Percentiles rank a stretch among this genome's conserved stretches.
phyloP scores from a whole-genome alignment of 2,888 invertebrate species.

The Eudasyphora cyanicolor region DNA sequence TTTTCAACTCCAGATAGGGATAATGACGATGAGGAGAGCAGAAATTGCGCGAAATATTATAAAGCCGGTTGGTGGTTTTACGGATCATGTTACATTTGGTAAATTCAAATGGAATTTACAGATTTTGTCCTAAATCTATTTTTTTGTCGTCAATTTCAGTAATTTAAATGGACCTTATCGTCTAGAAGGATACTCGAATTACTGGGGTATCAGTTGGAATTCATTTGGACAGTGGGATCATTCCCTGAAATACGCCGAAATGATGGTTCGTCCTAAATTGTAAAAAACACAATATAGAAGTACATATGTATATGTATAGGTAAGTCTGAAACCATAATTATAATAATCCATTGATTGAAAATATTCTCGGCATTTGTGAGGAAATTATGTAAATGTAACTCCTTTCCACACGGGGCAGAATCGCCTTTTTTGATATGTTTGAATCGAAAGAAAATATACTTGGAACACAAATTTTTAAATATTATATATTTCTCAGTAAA shows the following conservation, averaged over 20 bases:
- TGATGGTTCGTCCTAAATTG: not conserved
- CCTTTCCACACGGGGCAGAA: no score
- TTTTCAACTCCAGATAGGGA: not conserved
- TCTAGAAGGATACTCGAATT: not conserved
- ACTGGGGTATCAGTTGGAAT: not conserved
- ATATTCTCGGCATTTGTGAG: no score
- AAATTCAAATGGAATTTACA: not conserved
- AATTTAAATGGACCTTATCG: constrained; percentile 4
- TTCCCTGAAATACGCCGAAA: constrained; percentile 17
- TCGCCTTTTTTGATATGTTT: no score
- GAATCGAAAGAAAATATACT: no score
- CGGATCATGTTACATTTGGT: not conserved
- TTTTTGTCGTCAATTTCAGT: not conserved
- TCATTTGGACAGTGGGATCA: not conserved
- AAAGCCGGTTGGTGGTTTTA: constrained; percentile 7
- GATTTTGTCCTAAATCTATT: not conserved
- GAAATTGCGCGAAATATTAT: not conserved
- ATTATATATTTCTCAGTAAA: no score
- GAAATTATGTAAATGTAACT: no score
- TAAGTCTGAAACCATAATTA: no score
- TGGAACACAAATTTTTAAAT: no score
- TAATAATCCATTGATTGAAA: no score
- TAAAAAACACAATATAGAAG: not conserved
- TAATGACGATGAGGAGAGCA: not conserved
- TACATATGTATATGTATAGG: no score